Evolutionary conservation across 2,888 invertebrate species (phyloP).

Genomic region (Lycia hirtaria): DNA sequence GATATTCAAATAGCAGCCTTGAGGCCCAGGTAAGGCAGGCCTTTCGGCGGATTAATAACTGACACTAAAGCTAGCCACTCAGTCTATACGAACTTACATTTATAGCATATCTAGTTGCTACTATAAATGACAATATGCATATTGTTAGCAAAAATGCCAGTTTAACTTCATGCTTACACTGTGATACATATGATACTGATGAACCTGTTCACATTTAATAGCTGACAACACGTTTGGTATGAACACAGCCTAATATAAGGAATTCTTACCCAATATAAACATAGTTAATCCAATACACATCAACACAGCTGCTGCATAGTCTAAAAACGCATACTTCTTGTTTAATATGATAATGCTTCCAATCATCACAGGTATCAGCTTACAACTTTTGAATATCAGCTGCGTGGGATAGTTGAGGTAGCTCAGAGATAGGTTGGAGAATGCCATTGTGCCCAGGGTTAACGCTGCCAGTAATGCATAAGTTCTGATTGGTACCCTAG

Average conservation of each 20-base stretch:
- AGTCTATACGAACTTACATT: too few relatives aligned
- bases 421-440: slow-evolving; percentile 97
- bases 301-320: slow-evolving; percentile 92
- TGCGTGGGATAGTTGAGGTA: slow-evolving; percentile 98
- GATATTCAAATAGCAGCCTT: too few relatives aligned
- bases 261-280: slow-evolving; percentile 92
- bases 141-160: too few relatives aligned
- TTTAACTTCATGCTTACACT: too few relatives aligned
- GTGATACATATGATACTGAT: too few relatives aligned
- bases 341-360: slow-evolving; percentile 97
- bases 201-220: too few relatives aligned
- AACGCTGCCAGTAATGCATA: slow-evolving; percentile 93
- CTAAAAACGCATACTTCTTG: slow-evolving; percentile 93
- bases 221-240: too few relatives aligned
- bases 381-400: slow-evolving; percentile 99
- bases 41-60: too few relatives aligned
- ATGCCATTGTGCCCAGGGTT: slow-evolving; percentile 97
- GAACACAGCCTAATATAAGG: not conserved
- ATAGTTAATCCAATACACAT: slow-evolving; percentile 96
- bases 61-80: too few relatives aligned
- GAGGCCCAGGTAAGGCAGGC: too few relatives aligned
- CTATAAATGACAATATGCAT: too few relatives aligned
- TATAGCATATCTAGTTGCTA: too few relatives aligned
- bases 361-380: slow-evolving; percentile 97
- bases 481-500: slow-evolving; percentile 92